Conservation (phyloP, 2,797 vertebrate species). For the Argya squamiceps region DNA sequence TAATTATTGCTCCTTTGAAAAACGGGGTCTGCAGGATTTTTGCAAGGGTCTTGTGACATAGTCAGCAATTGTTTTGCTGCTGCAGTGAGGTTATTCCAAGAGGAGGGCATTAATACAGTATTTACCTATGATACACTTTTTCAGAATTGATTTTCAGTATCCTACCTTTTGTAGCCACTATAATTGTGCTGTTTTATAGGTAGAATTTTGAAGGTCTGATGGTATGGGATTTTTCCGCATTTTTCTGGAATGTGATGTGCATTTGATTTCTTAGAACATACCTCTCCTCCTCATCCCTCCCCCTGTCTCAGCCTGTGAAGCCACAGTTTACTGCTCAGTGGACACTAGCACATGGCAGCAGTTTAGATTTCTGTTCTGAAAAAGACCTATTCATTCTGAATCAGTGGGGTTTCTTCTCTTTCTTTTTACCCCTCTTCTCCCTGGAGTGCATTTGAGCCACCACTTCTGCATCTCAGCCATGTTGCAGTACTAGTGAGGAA, state of each 20-base stretch:
- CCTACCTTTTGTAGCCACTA: neutral
- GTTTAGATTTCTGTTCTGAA: neutral
- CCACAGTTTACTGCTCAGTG: neutral
- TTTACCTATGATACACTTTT: slow-evolving; percentile 21
- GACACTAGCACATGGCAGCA: neutral
- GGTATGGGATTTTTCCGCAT: neutral
- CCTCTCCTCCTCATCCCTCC: neutral
- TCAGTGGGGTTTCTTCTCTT: neutral
- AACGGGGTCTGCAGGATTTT: slow-evolving; percentile 59
- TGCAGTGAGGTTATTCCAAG: neutral
- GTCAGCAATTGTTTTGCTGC: slow-evolving; percentile 5
- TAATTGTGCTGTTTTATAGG: neutral
- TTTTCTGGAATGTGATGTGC: neutral
- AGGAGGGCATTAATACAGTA: neutral
- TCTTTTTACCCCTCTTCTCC: neutral
- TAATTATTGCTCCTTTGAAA: slow-evolving; percentile 78
- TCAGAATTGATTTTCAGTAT: neutral
- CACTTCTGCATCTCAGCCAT: neutral
- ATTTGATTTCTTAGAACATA: neutral
- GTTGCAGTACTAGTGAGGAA: neutral
- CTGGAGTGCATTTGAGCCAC: neutral
- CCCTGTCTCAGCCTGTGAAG: neutral
- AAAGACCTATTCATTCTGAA: neutral
- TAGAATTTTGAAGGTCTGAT: neutral
- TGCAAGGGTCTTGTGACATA: slow-evolving; percentile 39